Conservation (phyloP, 1,140 invertebrate species). For the Eufriesea mexicana region DNA sequence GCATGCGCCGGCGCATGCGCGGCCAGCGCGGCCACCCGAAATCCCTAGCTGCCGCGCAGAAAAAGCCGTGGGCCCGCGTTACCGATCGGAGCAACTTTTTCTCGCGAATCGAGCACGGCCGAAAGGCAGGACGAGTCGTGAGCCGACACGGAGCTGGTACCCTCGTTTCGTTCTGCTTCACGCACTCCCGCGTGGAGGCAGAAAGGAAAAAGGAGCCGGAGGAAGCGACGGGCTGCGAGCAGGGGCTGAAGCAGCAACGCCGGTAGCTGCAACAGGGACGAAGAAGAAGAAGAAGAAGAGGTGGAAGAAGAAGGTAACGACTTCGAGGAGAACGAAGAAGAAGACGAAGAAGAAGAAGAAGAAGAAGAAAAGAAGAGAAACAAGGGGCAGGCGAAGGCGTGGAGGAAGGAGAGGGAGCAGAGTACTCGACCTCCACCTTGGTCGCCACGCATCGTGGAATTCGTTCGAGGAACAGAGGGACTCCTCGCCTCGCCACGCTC, state of each 20-base stretch:
- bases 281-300: slow-evolving; percentile 1
- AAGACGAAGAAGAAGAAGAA: slow-evolving; percentile 32
- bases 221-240: slow-evolving; percentile 27
- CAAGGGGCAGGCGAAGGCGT: not conserved
- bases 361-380: slow-evolving; percentile 6
- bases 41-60: too few relatives aligned
- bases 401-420: slow-evolving; percentile 45
- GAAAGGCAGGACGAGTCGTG: slow-evolving; percentile 44
- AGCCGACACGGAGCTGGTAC: slow-evolving; percentile 47
- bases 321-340: slow-evolving; percentile 1
- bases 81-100: slow-evolving; percentile 32
- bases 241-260: slow-evolving; percentile 34
- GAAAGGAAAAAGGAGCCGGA: slow-evolving; percentile 32
- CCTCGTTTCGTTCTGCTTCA: slow-evolving; percentile 68
- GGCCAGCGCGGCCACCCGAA: too few relatives aligned
- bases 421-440: slow-evolving; percentile 71
- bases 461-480: slow-evolving; percentile 66
- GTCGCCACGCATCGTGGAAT: slow-evolving; percentile 72
- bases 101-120: not conserved
- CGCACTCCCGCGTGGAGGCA: slow-evolving; percentile 63
- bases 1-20: too few relatives aligned
- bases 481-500: slow-evolving; percentile 32
- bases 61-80: not conserved
- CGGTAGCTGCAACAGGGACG: not conserved
- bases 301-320: slow-evolving; percentile 29